These are phyloP conservation scores for Aphelenchoides besseyi DNA, from an alignment of 1,140 invertebrate species.

Conservation along the genomic window DNA sequence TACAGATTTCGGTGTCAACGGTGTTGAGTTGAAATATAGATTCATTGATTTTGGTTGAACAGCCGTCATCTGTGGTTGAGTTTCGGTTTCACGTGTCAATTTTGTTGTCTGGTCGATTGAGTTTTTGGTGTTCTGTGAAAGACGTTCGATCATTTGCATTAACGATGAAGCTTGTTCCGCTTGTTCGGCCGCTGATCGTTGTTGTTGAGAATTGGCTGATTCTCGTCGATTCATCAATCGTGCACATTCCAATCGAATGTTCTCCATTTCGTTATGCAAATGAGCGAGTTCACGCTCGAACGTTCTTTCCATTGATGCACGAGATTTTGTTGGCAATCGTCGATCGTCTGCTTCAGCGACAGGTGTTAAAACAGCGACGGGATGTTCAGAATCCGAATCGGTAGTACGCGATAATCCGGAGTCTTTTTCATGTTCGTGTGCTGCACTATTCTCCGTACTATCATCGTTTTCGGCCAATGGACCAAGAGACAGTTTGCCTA, in stretches of 20 bases:
- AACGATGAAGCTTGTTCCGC: slow-evolving; percentile 37
- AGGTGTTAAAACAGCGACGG: not conserved
- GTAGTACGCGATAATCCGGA: slow-evolving; percentile 47
- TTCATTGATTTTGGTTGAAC: not conserved
- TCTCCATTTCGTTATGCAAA: slow-evolving; percentile 68
- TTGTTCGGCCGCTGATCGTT: slow-evolving; percentile 19
- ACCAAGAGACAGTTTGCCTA: slow-evolving; percentile 25
- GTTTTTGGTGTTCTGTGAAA: slow-evolving; percentile 13
- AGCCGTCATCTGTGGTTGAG: not conserved
- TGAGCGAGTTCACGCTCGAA: slow-evolving; percentile 67
- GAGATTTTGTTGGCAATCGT: slow-evolving; percentile 18
- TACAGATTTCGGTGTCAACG: not conserved
- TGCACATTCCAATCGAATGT: slow-evolving; percentile 67
- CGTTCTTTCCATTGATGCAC: slow-evolving; percentile 60
- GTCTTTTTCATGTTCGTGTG: slow-evolving; percentile 29
- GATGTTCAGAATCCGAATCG: slow-evolving; percentile 43
- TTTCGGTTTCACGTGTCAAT: not conserved
- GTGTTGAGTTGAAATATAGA: not conserved
- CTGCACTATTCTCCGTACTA: slow-evolving; percentile 23
- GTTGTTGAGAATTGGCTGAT: slow-evolving; percentile 24
- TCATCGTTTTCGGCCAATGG: slow-evolving; percentile 32
- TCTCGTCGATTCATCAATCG: slow-evolving; percentile 57
- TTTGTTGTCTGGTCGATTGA: not conserved
- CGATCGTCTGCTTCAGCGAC: slow-evolving; percentile 18
- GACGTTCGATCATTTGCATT: slow-evolving; percentile 38